phyloP scores from a whole-genome alignment of 2,113 vertebrate genomes.

The Myiozetetes cayanensis region DNA sequence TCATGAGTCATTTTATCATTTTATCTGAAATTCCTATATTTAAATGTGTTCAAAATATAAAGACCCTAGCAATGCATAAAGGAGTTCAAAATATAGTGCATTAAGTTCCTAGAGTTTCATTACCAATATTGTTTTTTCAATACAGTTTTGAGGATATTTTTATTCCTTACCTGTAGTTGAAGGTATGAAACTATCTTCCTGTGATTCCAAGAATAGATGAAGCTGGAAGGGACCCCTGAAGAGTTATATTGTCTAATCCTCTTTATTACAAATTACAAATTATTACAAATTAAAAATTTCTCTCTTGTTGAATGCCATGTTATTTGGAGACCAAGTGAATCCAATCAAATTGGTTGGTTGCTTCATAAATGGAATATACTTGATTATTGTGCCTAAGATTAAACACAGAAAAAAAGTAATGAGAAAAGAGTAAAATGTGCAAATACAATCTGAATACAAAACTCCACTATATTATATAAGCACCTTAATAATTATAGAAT shows the following conservation, averaged over 20 bases:
- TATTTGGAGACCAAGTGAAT: background rate
- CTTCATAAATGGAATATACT: background rate
- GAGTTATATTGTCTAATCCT: background rate
- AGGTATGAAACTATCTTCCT: background rate
- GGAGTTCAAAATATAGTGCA: background rate
- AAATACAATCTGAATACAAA: background rate
- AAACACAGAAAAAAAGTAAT: background rate
- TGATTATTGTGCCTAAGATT: background rate
- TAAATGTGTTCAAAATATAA: background rate
- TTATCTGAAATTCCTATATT: background rate
- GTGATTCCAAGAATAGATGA: background rate
- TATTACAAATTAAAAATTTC: background rate
- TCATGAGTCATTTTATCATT: too few relatives aligned
- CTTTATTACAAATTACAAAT: background rate
- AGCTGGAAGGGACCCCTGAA: background rate
- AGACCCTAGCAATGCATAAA: background rate
- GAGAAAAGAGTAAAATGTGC: background rate
- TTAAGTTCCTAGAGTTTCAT: background rate
- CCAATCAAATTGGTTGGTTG: background rate
- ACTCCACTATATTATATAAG: background rate
- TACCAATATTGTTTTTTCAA: background rate
- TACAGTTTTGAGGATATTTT: background rate
- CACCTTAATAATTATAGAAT: background rate
- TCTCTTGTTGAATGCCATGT: background rate
- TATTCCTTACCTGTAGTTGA: background rate